Conservation (phyloP, 2,888 invertebrate species). For the Phorcus lineatus region DNA sequence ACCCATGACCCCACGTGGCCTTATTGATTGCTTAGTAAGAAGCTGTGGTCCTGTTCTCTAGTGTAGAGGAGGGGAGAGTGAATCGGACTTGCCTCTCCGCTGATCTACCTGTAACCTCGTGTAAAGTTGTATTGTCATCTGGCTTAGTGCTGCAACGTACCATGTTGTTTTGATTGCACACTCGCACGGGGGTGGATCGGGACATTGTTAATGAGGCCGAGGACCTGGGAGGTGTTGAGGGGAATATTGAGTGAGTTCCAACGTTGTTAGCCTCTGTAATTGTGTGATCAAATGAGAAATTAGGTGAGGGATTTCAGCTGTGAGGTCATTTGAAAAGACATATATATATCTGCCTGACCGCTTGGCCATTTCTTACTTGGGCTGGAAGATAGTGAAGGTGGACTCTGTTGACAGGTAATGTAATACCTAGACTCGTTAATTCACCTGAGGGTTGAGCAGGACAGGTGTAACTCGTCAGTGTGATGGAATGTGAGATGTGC, state of each 20-base stretch:
- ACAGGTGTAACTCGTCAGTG: slow-evolving; percentile 11
- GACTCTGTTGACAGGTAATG: background rate
- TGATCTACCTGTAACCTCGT: background rate
- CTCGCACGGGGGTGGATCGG: slow-evolving; percentile 6
- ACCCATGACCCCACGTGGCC: slow-evolving; percentile 2
- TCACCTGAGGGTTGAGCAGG: background rate
- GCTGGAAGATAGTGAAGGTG: background rate
- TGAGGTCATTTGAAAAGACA: background rate
- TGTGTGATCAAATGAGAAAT: slow-evolving; percentile 21
- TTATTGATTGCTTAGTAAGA: background rate
- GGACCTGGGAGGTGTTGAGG: background rate
- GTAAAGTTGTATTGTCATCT: background rate
- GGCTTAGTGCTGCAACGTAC: background rate
- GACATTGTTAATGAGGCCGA: slow-evolving; percentile 10
- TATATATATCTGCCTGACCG: background rate
- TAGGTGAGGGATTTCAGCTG: slow-evolving; percentile 5
- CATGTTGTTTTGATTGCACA: slow-evolving; percentile 21
- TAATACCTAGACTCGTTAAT: slow-evolving; percentile 2
- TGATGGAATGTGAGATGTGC: slow-evolving; percentile 10
- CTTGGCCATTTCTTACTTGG: background rate
- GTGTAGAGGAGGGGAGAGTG: background rate
- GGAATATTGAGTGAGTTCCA: slow-evolving; percentile 20
- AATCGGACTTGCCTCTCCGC: background rate
- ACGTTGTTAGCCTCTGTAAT: slow-evolving; percentile 16
- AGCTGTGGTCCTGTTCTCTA: too few species aligned